phyloP scores from a whole-genome alignment of 2,888 invertebrate genomes.

The Orchesella flavescens region DNA sequence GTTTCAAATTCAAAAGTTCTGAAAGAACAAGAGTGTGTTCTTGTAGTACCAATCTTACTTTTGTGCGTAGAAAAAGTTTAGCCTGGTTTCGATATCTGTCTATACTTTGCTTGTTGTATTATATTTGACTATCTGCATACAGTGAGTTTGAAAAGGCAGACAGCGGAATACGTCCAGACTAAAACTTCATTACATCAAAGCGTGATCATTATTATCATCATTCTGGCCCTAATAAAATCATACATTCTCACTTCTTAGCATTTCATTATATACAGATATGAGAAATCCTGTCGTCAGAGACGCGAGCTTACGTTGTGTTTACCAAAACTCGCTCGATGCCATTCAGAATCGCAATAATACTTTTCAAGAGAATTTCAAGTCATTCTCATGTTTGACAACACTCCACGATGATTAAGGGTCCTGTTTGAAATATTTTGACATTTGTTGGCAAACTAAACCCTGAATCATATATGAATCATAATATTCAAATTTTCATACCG shows the following conservation, averaged over 20 bases:
- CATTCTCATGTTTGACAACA: background rate
- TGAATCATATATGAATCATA: constrained; percentile 6
- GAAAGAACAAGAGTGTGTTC: too few relatives aligned
- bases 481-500: too few relatives aligned
- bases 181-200: constrained; percentile 52
- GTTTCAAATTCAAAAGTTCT: too few relatives aligned
- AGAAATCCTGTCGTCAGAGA: background rate
- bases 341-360: background rate
- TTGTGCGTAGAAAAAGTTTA: too few relatives aligned
- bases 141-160: background rate
- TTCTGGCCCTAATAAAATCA: constrained; percentile 46
- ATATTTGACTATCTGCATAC: background rate
- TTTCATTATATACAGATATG: constrained; percentile 30
- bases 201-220: constrained; percentile 45
- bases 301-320: background rate
- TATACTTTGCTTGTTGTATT: too few relatives aligned
- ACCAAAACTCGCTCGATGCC: background rate
- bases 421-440: constrained; percentile 36
- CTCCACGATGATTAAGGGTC: constrained; percentile 2
- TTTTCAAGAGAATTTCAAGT: background rate
- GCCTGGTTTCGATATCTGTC: too few relatives aligned
- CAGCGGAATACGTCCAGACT: background rate
- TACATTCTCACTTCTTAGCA: constrained; percentile 32
- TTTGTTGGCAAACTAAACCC: constrained; percentile 25
- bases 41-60: too few relatives aligned